Base-by-base conservation (phyloP, 2,797 vertebrate genomes). In the Sternarchorhynchus goeldii region DNA sequence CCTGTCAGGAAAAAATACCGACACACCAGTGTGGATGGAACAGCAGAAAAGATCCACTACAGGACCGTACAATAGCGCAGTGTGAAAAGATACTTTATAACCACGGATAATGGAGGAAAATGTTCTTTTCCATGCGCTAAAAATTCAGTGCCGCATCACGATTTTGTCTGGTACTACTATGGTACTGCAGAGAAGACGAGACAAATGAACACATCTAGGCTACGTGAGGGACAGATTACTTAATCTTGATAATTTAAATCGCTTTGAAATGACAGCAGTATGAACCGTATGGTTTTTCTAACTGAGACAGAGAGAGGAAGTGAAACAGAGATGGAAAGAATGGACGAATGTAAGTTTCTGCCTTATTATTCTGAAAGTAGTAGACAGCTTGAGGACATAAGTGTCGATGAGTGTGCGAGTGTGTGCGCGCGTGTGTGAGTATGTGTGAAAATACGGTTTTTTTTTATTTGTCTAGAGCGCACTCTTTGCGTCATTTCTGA, bases 401-500 rank as follows among this genome's bases (percentile, higher is more conserved):
- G 65, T 59, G 39, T 39, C 41, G 25, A 55, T 56, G 53, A 73
- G 70, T 73, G 62, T 75, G 77, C 73, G 74, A 63, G 53, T 57
- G 41, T 60, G 76, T 67, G 59, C 31, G 39, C 81, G 67, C 18
- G 45, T 16, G 36, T 83, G 74, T 77, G 65, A 75, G 63, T 20
- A 56, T 79, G 73, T 58, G 66, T 58, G 31, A 66, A 63, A n/a
- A 68, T 72, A 67, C n/a, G 36, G 0, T 50, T 50, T 12, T 50
- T 58, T 65, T 68, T 62, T 78, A 73, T 65, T 64, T 34, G 56
- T 57, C 29, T 81, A 25, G 75, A 76, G 55, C 80, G 60, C 77
- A 79, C 81, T 85, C 82, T 66, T 81, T 92, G 86, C 84, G 71
- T 91, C 87, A 89, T 71, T 77, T 77, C 84, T 85, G 80, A 82